Base-by-base conservation (phyloP, 1,140 invertebrate species). In the Rhagoletis pomonella region DNA sequence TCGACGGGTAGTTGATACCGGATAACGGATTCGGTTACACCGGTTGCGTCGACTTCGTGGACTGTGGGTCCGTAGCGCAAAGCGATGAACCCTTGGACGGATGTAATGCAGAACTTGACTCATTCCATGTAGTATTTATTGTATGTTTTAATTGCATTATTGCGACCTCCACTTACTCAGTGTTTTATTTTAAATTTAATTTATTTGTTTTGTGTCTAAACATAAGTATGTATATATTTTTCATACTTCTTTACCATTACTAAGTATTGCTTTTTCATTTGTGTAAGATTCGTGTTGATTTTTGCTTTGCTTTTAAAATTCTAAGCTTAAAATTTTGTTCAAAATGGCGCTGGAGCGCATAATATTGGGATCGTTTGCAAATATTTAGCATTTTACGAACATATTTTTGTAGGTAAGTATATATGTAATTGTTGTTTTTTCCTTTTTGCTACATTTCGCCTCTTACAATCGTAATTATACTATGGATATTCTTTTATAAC, bases 41-140 rank as follows among this genome's bases (percentile, higher is more conserved):
- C 73, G 47, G 9, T 67, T 81, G 47, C 73, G 73, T 81, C 73
- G n/a, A 81, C 50, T 6, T 81, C 47, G 44, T 81, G 73, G 73
- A 81, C 73, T 73, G 47, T 81, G 73, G 73, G 73, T 29, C 73
- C 73, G 9, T 19, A 81, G 73, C 73, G 47, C 58, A 62, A 39
- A 86, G 60, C 60, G 55, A 64, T 19, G 86, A 86, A 86, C 86
- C 47, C 65, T 86, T 86, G 86, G 86, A 86, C 86, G 86, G 86
- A 86, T 86, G 50, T 86, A 44, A 62, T 86, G 58, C 85, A 12
- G 59, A 86, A 86, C 62, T 86, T 65, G 19, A 47, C 85, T 60
- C 50, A 29, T 29, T 29, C 29, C 29, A 29, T 29, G 29, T 29
- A 29, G 29, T 29, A 29, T 29, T 29, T 29, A 29, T 29, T 29